Conservation (phyloP, 2,113 vertebrate genomes). For the Todiramphus saurophagus region DNA sequence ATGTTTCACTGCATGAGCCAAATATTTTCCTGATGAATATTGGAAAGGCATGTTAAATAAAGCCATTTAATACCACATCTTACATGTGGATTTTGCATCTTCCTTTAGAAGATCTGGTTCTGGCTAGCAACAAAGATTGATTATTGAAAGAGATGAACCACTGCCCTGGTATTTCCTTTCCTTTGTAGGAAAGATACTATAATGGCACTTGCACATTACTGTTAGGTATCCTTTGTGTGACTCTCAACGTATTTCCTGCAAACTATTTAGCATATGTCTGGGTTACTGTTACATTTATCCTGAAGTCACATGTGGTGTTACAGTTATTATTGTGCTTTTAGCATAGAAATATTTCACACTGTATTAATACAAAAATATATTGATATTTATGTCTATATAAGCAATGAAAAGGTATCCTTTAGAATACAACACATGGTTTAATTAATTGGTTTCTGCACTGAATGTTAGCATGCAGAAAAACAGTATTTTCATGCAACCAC, state of each 20-base stretch:
- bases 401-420: not conserved
- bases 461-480: not conserved
- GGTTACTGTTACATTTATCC: not conserved
- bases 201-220: not conserved
- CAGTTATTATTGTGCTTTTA: not conserved
- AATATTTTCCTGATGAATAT: not conserved
- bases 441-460: not conserved
- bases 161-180: not conserved
- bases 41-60: not conserved
- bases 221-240: not conserved
- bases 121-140: not conserved
- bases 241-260: not conserved
- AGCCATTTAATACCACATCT: not conserved
- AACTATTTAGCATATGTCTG: not conserved
- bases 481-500: not conserved
- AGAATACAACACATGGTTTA: not conserved
- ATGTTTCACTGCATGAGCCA: not conserved
- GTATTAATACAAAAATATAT: not conserved
- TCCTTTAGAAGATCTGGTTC: not conserved
- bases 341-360: not conserved
- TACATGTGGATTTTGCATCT: not conserved
- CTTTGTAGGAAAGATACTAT: not conserved
- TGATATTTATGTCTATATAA: not conserved
- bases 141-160: not conserved
- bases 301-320: not conserved